Evolutionary conservation across 2,797 vertebrate species (phyloP).

Genomic region (Eremophila alpestris): DNA sequence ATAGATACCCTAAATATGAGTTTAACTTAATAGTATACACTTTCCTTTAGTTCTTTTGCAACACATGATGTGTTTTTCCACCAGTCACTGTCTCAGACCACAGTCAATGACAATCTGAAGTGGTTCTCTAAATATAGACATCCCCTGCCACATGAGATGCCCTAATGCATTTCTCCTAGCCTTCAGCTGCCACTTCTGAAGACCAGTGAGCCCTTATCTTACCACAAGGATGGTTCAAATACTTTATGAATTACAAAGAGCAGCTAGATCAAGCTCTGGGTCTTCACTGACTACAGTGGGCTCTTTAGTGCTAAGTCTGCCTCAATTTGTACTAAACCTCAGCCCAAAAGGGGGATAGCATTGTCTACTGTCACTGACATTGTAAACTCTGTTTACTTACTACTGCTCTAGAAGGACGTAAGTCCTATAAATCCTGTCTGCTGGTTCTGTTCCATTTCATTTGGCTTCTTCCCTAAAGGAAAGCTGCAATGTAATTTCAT

Average conservation of each 20-base stretch:
- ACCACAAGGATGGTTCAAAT: not conserved
- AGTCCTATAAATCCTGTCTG: not conserved
- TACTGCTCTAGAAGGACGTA: not conserved
- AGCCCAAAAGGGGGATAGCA: not conserved
- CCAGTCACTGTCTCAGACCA: not conserved
- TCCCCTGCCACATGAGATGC: not conserved
- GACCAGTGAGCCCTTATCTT: not conserved
- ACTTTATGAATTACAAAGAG: conserved; percentile 15
- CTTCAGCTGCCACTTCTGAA: conserved; percentile 27
- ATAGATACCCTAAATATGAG: not conserved
- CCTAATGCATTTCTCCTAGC: not conserved
- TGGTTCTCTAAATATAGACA: not conserved
- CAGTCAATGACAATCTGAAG: not conserved
- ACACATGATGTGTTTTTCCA: not conserved
- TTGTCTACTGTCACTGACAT: not conserved
- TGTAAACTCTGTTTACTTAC: not conserved
- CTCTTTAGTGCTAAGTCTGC: not conserved
- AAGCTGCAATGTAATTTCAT: not conserved
- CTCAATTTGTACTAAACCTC: not conserved
- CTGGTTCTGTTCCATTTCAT: not conserved
- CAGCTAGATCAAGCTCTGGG: conserved; percentile 21
- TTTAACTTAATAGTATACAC: not conserved
- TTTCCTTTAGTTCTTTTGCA: not conserved
- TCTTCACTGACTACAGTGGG: not conserved
- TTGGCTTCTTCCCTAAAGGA: not conserved